Percentiles rank a stretch among this genome's conserved stretches.
Conservation (phyloP, 2,113 vertebrate species). For the Xiphorhynchus elegans region DNA sequence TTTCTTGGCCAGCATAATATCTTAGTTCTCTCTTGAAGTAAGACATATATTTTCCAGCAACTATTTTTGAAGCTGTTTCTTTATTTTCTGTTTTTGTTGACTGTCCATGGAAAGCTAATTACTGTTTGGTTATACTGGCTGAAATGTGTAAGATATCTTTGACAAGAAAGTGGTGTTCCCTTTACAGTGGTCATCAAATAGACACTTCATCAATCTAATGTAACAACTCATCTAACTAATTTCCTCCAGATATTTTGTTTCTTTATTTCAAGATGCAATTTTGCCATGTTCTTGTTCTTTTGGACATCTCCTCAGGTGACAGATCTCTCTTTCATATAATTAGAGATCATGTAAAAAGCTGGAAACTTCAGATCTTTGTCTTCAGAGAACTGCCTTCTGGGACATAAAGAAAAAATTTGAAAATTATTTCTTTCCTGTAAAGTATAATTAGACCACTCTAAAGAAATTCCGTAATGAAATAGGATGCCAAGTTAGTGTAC, state of each 20-base stretch:
- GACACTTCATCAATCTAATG: background rate
- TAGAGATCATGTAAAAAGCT: background rate
- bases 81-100: background rate
- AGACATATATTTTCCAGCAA: background rate
- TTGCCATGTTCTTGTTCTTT: background rate
- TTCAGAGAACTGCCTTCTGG: background rate
- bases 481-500: background rate
- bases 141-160: background rate
- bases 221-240: background rate
- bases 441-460: background rate
- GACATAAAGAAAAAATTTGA: background rate
- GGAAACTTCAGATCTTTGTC: background rate
- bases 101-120: background rate
- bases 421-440: background rate
- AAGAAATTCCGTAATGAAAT: background rate
- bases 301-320: background rate
- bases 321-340: background rate
- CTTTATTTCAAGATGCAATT: background rate
- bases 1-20: no score
- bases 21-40: no score
- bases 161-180: background rate
- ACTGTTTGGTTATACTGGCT: background rate
- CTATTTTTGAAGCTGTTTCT: background rate
- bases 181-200: background rate
- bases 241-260: background rate